phyloP scores from a whole-genome alignment of 2,888 invertebrate species.

The Polylopha cassiicola region DNA sequence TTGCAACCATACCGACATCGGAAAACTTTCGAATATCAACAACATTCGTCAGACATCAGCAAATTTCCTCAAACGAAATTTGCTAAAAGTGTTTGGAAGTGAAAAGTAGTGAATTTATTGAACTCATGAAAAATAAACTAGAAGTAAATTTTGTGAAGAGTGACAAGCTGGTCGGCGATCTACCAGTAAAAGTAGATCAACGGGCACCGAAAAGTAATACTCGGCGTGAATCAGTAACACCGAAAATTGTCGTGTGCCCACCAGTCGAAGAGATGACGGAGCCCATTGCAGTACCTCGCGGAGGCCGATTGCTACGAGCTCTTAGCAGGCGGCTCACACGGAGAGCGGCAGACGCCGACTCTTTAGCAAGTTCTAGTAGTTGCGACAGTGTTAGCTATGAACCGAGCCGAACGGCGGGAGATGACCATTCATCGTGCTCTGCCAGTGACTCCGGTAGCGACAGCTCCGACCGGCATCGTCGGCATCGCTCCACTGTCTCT shows the following conservation, averaged over 20 bases:
- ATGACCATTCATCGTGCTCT: slow-evolving; percentile 72
- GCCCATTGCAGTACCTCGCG: slow-evolving; percentile 74
- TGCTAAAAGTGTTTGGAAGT: slow-evolving; percentile 29
- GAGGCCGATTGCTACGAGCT: slow-evolving; percentile 81
- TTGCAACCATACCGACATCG: slow-evolving; percentile 36
- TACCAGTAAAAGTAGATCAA: slow-evolving; percentile 48
- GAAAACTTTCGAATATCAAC: slow-evolving; percentile 53
- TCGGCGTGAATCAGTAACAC: slow-evolving; percentile 55
- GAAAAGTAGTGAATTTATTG: slow-evolving; percentile 38
- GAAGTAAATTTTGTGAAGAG: slow-evolving; percentile 50
- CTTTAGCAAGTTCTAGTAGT: slow-evolving; percentile 65
- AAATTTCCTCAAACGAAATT: slow-evolving; percentile 26
- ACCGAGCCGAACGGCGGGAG: slow-evolving; percentile 43
- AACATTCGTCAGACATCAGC: slow-evolving; percentile 28
- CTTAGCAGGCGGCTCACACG: slow-evolving; percentile 80
- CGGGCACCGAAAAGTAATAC: slow-evolving; percentile 41
- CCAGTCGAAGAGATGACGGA: slow-evolving; percentile 75
- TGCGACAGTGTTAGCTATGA: slow-evolving; percentile 65
- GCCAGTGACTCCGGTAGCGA: slow-evolving; percentile 81
- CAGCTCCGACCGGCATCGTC: slow-evolving; percentile 70
- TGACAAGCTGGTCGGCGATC: slow-evolving; percentile 53
- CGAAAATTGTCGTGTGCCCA: slow-evolving; percentile 70
- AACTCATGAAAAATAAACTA: slow-evolving; percentile 63
- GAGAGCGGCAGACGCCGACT: slow-evolving; percentile 63
- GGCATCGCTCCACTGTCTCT: slow-evolving; percentile 79